Percentiles rank a stretch among this genome's conserved stretches.
Conservation (phyloP, 1,140 invertebrate genomes). For the Antheraea pernyi region DNA sequence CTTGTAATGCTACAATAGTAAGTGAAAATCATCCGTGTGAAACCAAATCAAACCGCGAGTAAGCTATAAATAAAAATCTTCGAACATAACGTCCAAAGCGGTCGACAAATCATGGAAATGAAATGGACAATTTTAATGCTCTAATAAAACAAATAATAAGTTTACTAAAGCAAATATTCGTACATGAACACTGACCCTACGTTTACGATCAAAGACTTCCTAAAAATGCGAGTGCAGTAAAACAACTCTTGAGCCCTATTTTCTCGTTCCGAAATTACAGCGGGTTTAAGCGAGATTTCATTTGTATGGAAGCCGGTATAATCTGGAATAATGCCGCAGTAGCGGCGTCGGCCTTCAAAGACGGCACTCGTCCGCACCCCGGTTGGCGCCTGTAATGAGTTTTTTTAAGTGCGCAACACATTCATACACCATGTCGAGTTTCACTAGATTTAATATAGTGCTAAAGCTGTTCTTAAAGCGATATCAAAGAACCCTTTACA, state of each 20-base stretch:
- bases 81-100: too few relatives aligned
- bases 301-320: conserved; percentile 77
- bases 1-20: too few relatives aligned
- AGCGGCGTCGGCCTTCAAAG: conserved; percentile 74
- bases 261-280: conserved; percentile 76
- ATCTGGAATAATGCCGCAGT: conserved; percentile 76
- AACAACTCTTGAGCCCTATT: conserved; percentile 76
- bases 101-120: too few relatives aligned
- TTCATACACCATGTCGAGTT: conserved; percentile 63
- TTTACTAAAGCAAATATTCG: neutral
- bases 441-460: conserved; percentile 53
- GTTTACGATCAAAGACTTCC: conserved; percentile 63
- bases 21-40: too few relatives aligned
- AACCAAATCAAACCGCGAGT: too few relatives aligned
- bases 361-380: conserved; percentile 73
- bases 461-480: conserved; percentile 46
- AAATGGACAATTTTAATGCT: too few relatives aligned
- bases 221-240: conserved; percentile 72
- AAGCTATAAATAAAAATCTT: too few relatives aligned
- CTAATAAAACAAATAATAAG: neutral
- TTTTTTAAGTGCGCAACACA: conserved; percentile 74
- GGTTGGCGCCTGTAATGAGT: conserved; percentile 75
- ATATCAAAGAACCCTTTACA: conserved; percentile 33
- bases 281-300: conserved; percentile 77
- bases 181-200: conserved; percentile 2